Base-by-base conservation (phyloP, 2,797 vertebrate species). In the Molossus molossus region DNA sequence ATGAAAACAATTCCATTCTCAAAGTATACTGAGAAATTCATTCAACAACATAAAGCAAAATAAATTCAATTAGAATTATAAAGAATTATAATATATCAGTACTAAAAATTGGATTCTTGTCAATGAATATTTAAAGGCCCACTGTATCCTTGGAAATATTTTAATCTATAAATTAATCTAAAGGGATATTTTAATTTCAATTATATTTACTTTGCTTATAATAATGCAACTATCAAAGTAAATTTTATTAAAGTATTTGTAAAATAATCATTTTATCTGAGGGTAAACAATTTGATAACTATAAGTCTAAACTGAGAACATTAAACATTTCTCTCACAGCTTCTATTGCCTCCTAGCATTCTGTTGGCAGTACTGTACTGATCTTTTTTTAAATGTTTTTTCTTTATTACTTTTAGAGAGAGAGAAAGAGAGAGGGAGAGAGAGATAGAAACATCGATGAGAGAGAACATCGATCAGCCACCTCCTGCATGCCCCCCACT, bases 101-200 rank as follows among this genome's bases (percentile, higher is more conserved):
- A 50, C 23, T 69, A 45, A 57, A 84, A 84, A 40, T 37, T 62
- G 5, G 3, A 80, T 53, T 64, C 9, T 87, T 70, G 6, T 53
- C 6, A 33, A 57, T 48, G 27, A 84, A 57, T 84, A 70, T 87
- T 88, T 90, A 73, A 89, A 90, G 14, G 9, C 11, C 37, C 21
- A 48, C 48, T 84, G 2, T 64, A 40, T 37, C 17, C 3, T 50
- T 62, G 8, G n/a, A 77, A 60, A 79, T 72, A 86, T 69, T 73
- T 75, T 64, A 69, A 90, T 87, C 55, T 94, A 27, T 64, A 90
- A 92, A 40, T 87, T 72, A 87, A 69, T 23, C 23, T 58, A 81
- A 94, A 88, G 37, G 1, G 23, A 60, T 82, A 84, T 65, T 85
- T 91, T 40, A 76, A 62, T 75, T 67, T 18, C 3, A 48, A 3